Percentiles rank a stretch among this genome's conserved stretches.
Evolutionary conservation across 2,888 invertebrate species (phyloP).

Genomic region (Drosophila gaucha): DNA sequence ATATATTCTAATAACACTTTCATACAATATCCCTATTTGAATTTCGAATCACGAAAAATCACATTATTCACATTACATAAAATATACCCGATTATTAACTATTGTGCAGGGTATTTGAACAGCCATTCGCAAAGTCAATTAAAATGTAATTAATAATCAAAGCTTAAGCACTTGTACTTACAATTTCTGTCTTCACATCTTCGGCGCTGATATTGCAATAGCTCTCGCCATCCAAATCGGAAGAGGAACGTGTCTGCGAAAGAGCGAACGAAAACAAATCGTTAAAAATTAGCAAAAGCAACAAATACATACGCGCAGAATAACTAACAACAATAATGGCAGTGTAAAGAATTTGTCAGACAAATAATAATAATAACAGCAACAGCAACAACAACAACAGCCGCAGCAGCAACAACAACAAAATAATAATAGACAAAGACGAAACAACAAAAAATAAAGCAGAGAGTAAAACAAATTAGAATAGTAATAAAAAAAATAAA

Average conservation of each 20-base stretch:
- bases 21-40: too few species aligned
- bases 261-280: constrained; percentile 42
- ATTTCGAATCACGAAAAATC: too few species aligned
- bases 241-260: constrained; percentile 78
- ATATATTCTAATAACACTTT: too few species aligned
- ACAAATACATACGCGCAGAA: constrained; percentile 16
- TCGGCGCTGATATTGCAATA: constrained; percentile 83
- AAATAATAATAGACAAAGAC: constrained; percentile 47
- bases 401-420: background rate
- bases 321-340: constrained; percentile 52
- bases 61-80: too few species aligned
- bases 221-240: constrained; percentile 76
- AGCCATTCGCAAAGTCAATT: constrained; percentile 27
- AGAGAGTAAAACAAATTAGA: constrained; percentile 63
- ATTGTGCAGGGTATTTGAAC: constrained; percentile 15
- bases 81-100: background rate
- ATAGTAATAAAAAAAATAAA: constrained; percentile 69
- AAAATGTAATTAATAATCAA: constrained; percentile 37
- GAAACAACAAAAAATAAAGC: constrained; percentile 29
- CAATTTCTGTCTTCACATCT: constrained; percentile 84
- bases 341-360: constrained; percentile 65
- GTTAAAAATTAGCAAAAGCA: constrained; percentile 39
- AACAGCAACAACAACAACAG: constrained; percentile 25
- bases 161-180: constrained; percentile 67
- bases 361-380: constrained; percentile 57